Conservation (phyloP, 2,888 invertebrate genomes). For the Oscheius sp. region DNA sequence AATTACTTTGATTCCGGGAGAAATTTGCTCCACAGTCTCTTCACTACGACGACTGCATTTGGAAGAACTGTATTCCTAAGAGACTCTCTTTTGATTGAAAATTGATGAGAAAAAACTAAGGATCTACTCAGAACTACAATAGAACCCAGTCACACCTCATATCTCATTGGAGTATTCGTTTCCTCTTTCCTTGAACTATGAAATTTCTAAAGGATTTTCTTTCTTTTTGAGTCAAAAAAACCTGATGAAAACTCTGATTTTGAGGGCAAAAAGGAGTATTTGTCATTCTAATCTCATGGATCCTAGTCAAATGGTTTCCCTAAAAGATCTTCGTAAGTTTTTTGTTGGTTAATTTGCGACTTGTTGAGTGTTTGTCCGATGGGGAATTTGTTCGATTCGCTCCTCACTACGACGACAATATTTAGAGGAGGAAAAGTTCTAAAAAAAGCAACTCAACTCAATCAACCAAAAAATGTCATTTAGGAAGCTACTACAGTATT, state of each 20-base stretch:
- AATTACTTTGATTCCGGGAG: neutral
- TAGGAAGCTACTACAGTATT: no score
- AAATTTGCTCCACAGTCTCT: neutral
- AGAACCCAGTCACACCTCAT: neutral
- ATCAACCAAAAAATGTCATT: no score
- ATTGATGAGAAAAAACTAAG: neutral
- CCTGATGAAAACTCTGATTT: neutral
- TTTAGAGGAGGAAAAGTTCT: no score
- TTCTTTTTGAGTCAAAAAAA: no score
- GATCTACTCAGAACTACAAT: neutral
- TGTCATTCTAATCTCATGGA: neutral
- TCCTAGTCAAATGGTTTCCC: no score
- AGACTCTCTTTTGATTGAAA: no score
- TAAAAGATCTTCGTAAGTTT: no score
- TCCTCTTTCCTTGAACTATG: neutral
- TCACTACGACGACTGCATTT: neutral
- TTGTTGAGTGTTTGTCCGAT: no score
- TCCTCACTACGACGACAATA: no score
- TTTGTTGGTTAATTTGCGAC: no score
- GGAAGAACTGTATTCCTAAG: slow-evolving; percentile 10
- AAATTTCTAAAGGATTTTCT: neutral
- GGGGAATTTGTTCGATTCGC: no score
- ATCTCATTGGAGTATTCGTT: neutral
- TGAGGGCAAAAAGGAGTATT: neutral
- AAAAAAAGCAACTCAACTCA: no score